Percentiles rank a stretch among this genome's conserved stretches.
Evolutionary conservation across 2,113 vertebrate species (phyloP).

Genomic region (Promerops cafer): DNA sequence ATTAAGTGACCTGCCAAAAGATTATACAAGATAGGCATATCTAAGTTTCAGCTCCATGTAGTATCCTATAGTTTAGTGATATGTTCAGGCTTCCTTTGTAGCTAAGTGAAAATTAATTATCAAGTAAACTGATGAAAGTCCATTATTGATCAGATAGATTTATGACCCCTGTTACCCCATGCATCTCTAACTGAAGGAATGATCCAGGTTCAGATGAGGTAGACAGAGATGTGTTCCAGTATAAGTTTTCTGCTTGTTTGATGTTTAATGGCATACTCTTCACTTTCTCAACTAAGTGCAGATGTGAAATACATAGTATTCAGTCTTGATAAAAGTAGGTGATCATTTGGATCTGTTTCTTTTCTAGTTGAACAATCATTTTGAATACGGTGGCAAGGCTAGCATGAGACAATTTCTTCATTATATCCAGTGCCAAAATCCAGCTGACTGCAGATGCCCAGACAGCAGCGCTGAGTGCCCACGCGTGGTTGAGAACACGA

Average conservation of each 20-base stretch:
- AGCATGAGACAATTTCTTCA: background rate
- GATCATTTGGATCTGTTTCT: background rate
- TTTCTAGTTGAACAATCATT: background rate
- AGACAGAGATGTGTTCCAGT: background rate
- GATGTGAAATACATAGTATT: background rate
- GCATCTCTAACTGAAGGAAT: background rate
- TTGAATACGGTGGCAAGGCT: background rate
- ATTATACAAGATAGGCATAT: background rate
- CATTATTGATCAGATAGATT: background rate
- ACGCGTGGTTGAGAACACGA: background rate
- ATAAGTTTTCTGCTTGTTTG: background rate
- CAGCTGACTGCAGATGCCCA: background rate
- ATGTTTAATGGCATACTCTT: background rate
- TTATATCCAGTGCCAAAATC: background rate
- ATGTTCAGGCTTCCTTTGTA: background rate
- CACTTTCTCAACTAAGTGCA: background rate
- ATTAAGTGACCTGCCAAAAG: background rate
- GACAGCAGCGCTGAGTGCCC: background rate
- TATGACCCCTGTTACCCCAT: background rate
- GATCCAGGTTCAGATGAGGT: background rate
- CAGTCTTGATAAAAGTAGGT: background rate
- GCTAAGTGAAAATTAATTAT: background rate
- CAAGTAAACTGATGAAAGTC: background rate
- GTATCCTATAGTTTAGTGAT: background rate
- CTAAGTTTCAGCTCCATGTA: background rate